Percentiles rank a stretch among this genome's conserved stretches.
Conservation (phyloP, 2,888 invertebrate genomes). For the Lydus trimaculatus region DNA sequence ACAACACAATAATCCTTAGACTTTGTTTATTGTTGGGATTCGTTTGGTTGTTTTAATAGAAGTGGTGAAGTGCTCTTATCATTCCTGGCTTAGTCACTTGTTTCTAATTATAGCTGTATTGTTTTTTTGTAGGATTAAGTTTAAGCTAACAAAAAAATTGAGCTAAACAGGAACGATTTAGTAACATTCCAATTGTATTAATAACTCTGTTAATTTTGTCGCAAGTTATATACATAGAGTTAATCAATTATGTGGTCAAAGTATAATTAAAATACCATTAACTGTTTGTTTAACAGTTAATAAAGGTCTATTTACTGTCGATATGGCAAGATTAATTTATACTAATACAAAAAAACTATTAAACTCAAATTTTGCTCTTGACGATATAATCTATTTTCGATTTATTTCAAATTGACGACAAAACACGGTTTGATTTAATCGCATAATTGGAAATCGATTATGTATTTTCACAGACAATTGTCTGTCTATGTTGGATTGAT, state of each 20-base stretch:
- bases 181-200: neutral
- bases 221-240: neutral
- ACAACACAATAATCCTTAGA: neutral
- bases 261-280: slow-evolving; percentile 1
- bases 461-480: neutral
- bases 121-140: neutral
- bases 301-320: neutral
- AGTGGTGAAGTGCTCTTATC: neutral
- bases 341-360: neutral
- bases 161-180: neutral
- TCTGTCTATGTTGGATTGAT: neutral
- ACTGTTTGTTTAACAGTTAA: neutral
- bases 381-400: neutral
- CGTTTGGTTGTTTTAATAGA: neutral
- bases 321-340: neutral
- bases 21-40: neutral
- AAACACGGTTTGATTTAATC: neutral
- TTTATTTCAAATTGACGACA: neutral
- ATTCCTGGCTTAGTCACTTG: neutral
- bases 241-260: neutral
- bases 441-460: neutral
- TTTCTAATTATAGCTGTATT: neutral
- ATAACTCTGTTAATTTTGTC: neutral
- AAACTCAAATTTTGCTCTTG: neutral
- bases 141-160: neutral